A percentile compares a stretch with the other conserved stretches of the same genome.
These are phyloP conservation scores for Trypoxylon attenuatum DNA, from an alignment of 2,888 invertebrate species.

Conservation along the genomic window DNA sequence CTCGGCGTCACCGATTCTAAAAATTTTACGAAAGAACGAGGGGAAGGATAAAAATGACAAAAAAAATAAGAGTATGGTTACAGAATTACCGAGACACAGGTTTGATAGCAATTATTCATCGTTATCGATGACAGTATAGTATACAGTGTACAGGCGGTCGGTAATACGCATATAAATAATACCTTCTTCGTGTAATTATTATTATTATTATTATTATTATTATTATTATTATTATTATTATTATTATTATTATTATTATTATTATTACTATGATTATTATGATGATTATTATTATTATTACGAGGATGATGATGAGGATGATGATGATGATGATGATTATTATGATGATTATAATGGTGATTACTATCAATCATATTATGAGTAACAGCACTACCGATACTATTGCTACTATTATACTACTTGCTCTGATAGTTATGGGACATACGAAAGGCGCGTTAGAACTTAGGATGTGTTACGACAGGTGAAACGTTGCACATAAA, in stretches of 20 bases:
- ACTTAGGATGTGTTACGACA: constrained; percentile 2
- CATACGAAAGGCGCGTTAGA: constrained; percentile 18
- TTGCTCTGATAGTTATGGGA: constrained; percentile 46
- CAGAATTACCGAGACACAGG: constrained; percentile 41
- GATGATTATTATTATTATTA: constrained; percentile 36
- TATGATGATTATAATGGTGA: constrained; percentile 30
- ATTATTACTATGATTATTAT: no score
- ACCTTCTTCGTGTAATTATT: constrained; percentile 46
- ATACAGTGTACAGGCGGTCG: constrained; percentile 55
- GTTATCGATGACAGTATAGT: constrained; percentile 45
- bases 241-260: constrained; percentile 37
- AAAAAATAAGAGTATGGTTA: constrained; percentile 5
- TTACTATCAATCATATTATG: constrained; percentile 30
- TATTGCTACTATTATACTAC: constrained; percentile 51
- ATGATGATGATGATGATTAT: constrained; percentile 32
- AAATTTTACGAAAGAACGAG: constrained; percentile 21
- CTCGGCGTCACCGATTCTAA: constrained; percentile 23
- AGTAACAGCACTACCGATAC: constrained; percentile 27
- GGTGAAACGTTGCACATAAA: constrained; percentile 14
- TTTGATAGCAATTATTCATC: constrained; percentile 54
- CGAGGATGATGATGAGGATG: no score
- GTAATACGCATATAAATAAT: constrained; percentile 46
- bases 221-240: constrained; percentile 28
- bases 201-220: constrained; percentile 29
- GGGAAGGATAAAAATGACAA: constrained; percentile 16